Evolutionary conservation across 2,888 invertebrate genomes (phyloP), one percentile per base, ranked within the genome.

Genomic region (Caenorhabditis becei): DNA sequence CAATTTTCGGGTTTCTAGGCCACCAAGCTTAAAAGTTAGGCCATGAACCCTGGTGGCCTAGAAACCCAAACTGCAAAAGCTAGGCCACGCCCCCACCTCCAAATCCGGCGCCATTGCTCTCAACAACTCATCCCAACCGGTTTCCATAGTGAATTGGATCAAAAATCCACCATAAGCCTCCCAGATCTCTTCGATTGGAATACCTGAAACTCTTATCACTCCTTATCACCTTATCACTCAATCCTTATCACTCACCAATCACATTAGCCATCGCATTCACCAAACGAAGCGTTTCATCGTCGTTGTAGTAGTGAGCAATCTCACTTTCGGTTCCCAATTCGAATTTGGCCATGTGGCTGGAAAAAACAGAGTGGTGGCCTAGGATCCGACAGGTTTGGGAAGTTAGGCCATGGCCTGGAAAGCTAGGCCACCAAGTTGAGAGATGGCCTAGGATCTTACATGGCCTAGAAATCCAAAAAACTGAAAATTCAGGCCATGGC

Each of bases 71-170:
- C n/a, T n/a, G n/a, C n/a, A n/a, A n/a, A n/a, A n/a, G n/a, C n/a
- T n/a, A n/a, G n/a, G n/a, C n/a, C n/a, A n/a, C n/a, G n/a, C n/a
- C n/a, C n/a, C n/a, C 53, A 89, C 89, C 83, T 90, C 86, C 49
- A 91, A 77, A 82, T 91, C 89, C 18, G 86, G 82, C 0, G 90
- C 88, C 86, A 91, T 84, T 10, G 89, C 90, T 78, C 90, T 62
- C 44, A 91, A 79, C 66, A 91, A 69, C 59, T 91, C 91, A 77
- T 88, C 88, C 91, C 90, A 91, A 1, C 91, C 91, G 7, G 89
- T 91, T 56, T 91, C 90, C 91, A 91, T 91, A 1, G 90, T 90
- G 74, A 88, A 91, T 67, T 91, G 89, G 49, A 91, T 89, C 28
- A 91, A 78, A 62, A 91, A 91, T 1, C 89, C 89, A 16, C 91